Evolutionary conservation across 2,797 vertebrate genomes (phyloP).

Genomic region (Spinibarbus caldwelli): DNA sequence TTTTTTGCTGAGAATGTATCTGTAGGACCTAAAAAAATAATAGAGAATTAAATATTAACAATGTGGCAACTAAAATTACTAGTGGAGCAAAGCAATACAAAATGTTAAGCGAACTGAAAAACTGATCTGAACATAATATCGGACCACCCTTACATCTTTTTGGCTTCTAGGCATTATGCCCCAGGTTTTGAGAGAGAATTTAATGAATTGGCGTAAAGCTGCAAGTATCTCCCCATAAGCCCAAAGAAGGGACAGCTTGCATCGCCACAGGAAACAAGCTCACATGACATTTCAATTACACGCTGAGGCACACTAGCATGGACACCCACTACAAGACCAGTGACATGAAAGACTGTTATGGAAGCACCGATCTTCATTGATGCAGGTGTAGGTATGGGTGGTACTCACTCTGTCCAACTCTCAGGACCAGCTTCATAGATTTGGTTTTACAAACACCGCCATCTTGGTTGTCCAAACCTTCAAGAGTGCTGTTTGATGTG

Average conservation of each 20-base stretch:
- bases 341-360: conserved; percentile 36
- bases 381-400: conserved; percentile 25
- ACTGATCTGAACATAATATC: conserved; percentile 10
- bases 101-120: conserved; percentile 14
- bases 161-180: conserved; percentile 41
- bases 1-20: conserved; percentile 80
- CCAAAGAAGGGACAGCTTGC: conserved; percentile 78
- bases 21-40: conserved; percentile 81
- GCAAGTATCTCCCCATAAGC: conserved; percentile 27
- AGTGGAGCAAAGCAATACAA: neutral
- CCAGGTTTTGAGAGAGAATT: conserved; percentile 47
- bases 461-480: conserved; percentile 92
- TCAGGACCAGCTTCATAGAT: conserved; percentile 98
- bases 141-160: conserved; percentile 39
- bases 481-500: conserved; percentile 91
- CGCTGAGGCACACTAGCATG: conserved; percentile 49
- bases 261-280: conserved; percentile 78
- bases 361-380: conserved; percentile 19
- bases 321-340: conserved; percentile 31
- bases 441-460: conserved; percentile 93
- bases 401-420: conserved; percentile 96
- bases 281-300: conserved; percentile 86
- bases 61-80: neutral
- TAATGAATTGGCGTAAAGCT: conserved; percentile 61
- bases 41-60: conserved; percentile 6